Evolutionary conservation across 2,888 invertebrate genomes (phyloP).

Genomic region (Diarsia mendica): DNA sequence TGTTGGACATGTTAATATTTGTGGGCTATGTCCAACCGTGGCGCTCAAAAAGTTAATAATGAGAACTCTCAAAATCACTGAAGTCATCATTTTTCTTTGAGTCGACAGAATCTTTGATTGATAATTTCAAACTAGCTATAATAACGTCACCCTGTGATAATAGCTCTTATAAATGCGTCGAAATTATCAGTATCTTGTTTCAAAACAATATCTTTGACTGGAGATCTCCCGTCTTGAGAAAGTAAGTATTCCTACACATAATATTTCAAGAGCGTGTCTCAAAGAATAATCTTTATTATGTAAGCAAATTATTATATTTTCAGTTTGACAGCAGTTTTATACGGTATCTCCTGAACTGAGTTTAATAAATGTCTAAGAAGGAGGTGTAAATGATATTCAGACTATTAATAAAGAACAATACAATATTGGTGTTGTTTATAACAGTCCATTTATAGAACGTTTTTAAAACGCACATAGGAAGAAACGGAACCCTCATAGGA

Average conservation of each 20-base stretch:
- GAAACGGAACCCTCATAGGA: too few species aligned
- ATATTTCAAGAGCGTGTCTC: neutral
- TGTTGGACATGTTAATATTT: too few species aligned
- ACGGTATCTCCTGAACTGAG: neutral
- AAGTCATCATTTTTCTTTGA: neutral
- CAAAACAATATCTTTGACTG: neutral
- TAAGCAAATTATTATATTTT: neutral
- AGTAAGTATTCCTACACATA: constrained; percentile 4
- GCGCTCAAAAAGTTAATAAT: too few species aligned
- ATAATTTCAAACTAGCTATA: neutral
- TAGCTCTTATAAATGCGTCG: neutral
- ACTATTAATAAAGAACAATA: too few species aligned
- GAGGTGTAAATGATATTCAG: neutral
- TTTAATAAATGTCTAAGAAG: neutral
- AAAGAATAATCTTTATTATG: neutral
- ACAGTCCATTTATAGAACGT: too few species aligned
- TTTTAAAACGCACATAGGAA: too few species aligned
- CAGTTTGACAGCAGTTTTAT: neutral
- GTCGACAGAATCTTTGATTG: neutral
- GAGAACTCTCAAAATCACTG: neutral
- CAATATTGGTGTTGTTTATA: too few species aligned
- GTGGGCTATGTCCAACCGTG: too few species aligned
- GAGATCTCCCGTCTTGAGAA: neutral
- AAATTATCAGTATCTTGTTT: constrained; percentile 1
- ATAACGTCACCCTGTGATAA: neutral